Evolutionary conservation across 2,888 invertebrate genomes (phyloP).

Genomic region (Falcaria lacertinaria): DNA sequence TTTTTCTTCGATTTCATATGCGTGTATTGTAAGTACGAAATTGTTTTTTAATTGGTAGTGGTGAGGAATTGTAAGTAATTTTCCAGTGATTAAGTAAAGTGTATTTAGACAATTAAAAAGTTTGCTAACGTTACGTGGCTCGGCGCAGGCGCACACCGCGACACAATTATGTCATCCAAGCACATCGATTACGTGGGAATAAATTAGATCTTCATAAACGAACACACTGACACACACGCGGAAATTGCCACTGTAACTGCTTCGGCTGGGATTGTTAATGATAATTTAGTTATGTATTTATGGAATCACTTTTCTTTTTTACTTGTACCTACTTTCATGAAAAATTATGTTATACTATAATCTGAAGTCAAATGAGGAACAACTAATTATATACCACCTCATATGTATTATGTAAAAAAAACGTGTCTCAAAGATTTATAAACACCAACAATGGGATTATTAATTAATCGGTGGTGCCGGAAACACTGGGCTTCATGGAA

Average conservation of each 20-base stretch:
- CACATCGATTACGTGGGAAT: conserved; percentile 60
- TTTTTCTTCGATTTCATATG: too few relatives aligned
- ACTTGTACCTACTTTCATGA: not conserved
- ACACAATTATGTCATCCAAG: conserved; percentile 56
- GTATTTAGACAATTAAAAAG: conserved; percentile 1
- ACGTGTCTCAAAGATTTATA: not conserved
- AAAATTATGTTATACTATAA: too few relatives aligned
- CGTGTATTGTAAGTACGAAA: too few relatives aligned
- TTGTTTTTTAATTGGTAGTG: not conserved
- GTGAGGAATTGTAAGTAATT: not conserved
- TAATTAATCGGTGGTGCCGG: not conserved
- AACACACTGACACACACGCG: not conserved
- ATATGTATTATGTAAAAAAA: too few relatives aligned
- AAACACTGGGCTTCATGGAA: not conserved
- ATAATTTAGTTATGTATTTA: not conserved
- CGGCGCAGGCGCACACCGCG: conserved; percentile 23
- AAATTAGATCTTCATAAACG: conserved; percentile 29
- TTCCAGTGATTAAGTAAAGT: not conserved
- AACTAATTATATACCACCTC: too few relatives aligned
- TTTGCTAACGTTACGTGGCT: conserved; percentile 10
- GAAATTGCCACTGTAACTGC: not conserved
- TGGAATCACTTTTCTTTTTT: not conserved
- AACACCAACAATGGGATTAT: not conserved
- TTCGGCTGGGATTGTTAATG: not conserved
- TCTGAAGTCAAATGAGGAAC: too few relatives aligned